These are phyloP conservation scores for Yponomeuta cagnagella DNA, from an alignment of 2,888 invertebrate genomes.

Conservation along the genomic window DNA sequence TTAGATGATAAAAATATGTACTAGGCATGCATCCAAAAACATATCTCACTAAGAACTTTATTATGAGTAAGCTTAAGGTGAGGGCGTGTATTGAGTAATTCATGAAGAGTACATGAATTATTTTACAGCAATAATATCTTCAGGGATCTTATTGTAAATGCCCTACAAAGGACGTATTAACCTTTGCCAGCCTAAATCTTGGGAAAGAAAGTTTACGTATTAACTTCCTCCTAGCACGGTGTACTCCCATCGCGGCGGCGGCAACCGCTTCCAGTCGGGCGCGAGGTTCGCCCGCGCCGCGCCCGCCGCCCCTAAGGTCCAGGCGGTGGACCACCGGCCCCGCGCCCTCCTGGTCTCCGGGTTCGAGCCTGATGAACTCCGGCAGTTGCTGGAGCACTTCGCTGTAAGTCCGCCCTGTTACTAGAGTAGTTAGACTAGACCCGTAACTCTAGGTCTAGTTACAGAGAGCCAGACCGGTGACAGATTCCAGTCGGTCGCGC, in stretches of 20 bases:
- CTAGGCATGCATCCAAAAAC: no score
- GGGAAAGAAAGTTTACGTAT: no score
- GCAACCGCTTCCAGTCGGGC: constrained; percentile 51
- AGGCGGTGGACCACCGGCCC: constrained; percentile 89
- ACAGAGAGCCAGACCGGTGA: constrained; percentile 32
- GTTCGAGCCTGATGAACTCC: constrained; percentile 88
- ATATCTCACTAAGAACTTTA: no score
- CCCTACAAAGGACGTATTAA: no score
- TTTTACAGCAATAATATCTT: no score
- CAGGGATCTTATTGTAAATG: no score
- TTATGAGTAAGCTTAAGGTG: no score
- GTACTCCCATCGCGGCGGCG: constrained; percentile 31
- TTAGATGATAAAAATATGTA: no score
- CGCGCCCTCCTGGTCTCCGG: constrained; percentile 91
- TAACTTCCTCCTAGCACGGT: not conserved
- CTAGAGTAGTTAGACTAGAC: not conserved
- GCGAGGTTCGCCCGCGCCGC: constrained; percentile 39
- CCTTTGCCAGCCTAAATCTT: no score
- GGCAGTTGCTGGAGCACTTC: constrained; percentile 87
- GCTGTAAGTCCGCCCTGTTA: constrained; percentile 76
- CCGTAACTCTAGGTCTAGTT: no score
- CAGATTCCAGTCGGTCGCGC: constrained; percentile 46
- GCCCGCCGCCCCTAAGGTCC: constrained; percentile 47
- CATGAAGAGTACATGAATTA: no score
- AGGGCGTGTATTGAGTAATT: no score